Conservation (phyloP, 2,113 vertebrate species). For the Rhinopithecus roxellana region DNA sequence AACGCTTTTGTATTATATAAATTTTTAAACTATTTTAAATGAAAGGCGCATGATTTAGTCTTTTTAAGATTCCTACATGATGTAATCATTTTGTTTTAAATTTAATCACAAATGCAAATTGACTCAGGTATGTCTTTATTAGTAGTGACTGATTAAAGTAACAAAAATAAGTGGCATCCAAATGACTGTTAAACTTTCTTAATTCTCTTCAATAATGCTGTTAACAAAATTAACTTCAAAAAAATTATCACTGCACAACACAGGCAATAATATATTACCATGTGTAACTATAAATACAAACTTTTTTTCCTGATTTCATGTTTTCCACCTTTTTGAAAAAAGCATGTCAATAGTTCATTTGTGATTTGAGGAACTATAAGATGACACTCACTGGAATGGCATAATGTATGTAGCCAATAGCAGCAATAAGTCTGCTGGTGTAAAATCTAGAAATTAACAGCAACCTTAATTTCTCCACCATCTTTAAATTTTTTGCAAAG, state of each 20-base stretch:
- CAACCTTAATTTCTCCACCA: constrained; percentile 61
- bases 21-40: too few relatives aligned
- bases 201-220: constrained; percentile 45
- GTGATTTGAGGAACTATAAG: neutral
- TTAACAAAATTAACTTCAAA: constrained; percentile 62
- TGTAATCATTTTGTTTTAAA: constrained; percentile 3
- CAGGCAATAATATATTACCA: constrained; percentile 34
- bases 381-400: neutral
- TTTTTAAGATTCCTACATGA: neutral
- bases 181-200: constrained; percentile 55
- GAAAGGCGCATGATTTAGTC: too few relatives aligned
- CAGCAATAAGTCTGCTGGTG: constrained; percentile 41
- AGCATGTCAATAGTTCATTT: neutral
- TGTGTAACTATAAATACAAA: neutral
- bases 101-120: neutral
- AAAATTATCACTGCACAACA: constrained; percentile 25
- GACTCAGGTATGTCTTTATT: constrained; percentile 38
- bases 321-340: neutral
- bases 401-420: neutral
- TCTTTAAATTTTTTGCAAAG: constrained; percentile 38
- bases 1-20: neutral
- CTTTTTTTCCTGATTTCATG: constrained; percentile 42
- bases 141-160: constrained; percentile 43
- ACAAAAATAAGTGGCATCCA: constrained; percentile 33
- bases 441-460: constrained; percentile 67